Evolutionary conservation across 2,797 vertebrate species (phyloP).

Genomic region (Thripadectes ignobilis): DNA sequence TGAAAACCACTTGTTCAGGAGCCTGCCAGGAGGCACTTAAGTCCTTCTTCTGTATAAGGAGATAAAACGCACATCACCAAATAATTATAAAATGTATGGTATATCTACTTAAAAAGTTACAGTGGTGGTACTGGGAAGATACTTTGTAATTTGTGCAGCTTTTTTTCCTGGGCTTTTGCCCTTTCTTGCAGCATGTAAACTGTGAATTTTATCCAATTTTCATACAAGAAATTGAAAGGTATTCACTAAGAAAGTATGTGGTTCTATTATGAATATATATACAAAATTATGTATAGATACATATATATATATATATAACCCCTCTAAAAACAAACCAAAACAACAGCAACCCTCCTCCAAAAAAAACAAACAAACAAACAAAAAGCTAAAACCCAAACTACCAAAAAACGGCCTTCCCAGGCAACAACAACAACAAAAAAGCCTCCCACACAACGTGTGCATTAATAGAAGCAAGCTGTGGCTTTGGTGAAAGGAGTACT

Average conservation of each 20-base stretch:
- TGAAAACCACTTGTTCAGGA: background rate
- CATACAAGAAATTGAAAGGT: background rate
- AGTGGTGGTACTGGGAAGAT: background rate
- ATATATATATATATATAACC: background rate
- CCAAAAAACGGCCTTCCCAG: background rate
- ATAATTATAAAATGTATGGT: background rate
- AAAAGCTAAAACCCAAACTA: background rate
- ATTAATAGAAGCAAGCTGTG: background rate
- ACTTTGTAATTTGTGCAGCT: background rate
- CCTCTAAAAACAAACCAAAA: background rate
- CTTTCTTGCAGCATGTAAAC: background rate
- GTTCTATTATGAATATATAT: background rate
- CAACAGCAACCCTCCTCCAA: too few relatives aligned
- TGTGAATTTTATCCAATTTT: background rate
- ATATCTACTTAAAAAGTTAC: background rate
- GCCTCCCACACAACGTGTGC: background rate
- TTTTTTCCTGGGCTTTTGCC: background rate
- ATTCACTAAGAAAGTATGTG: background rate
- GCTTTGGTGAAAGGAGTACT: background rate
- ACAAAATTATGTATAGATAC: background rate
- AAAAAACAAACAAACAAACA: background rate
- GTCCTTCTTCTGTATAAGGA: background rate
- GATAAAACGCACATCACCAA: accelerated
- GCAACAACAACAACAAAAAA: background rate
- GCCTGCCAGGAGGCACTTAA: background rate